Evolutionary conservation across 2,888 invertebrate genomes (phyloP).

Genomic region (Drosophila heteroneura): DNA sequence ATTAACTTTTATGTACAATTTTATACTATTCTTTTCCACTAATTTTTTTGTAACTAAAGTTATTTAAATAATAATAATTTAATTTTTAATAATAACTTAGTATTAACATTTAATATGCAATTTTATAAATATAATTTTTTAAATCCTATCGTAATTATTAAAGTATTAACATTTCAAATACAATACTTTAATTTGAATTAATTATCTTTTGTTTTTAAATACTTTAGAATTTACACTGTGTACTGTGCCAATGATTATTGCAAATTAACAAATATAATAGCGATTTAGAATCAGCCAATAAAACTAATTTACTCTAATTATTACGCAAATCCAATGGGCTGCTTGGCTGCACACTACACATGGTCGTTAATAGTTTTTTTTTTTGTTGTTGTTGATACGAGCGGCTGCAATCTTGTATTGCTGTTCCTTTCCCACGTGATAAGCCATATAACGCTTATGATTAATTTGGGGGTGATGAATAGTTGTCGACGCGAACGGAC

Average conservation of each 20-base stretch:
- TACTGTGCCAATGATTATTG: background rate
- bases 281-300: background rate
- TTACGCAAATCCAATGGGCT: background rate
- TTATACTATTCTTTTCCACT: background rate
- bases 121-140: background rate
- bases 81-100: background rate
- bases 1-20: background rate
- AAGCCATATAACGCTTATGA: conserved; percentile 10
- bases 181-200: background rate
- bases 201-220: background rate
- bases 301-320: background rate
- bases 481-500: conserved; percentile 25
- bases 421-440: conserved; percentile 41
- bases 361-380: background rate
- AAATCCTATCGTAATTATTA: background rate
- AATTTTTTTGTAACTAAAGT: background rate
- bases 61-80: background rate
- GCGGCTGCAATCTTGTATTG: conserved; percentile 16
- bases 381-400: conserved; percentile 26
- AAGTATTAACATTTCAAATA: background rate
- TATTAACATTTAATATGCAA: background rate
- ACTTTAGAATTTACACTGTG: background rate
- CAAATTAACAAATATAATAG: background rate
- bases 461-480: conserved; percentile 26
- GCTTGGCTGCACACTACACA: background rate